Conservation (phyloP, 2,797 vertebrate species). For the Moxostoma hubbsi region DNA sequence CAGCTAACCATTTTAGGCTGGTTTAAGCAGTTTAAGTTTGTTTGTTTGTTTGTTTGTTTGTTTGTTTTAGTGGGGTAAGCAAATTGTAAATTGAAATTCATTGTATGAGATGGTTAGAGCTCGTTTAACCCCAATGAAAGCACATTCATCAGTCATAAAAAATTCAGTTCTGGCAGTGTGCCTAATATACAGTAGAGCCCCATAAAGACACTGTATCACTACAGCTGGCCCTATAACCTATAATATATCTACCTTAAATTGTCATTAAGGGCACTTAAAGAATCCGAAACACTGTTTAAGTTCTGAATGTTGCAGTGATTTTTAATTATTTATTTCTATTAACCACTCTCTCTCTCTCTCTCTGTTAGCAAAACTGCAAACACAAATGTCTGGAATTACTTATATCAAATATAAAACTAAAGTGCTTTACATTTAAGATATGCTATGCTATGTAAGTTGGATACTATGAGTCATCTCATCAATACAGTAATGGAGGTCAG, state of each 20-base stretch:
- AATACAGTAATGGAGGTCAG: constrained; percentile 16
- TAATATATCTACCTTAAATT: constrained; percentile 21
- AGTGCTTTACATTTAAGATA: constrained; percentile 32
- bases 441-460: not conserved
- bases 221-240: constrained; percentile 4
- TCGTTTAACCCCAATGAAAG: not conserved
- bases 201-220: constrained; percentile 12
- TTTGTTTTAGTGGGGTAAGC: too few species aligned
- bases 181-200: not conserved
- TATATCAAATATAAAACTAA: constrained; percentile 13
- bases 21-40: too few species aligned
- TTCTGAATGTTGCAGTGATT: not conserved
- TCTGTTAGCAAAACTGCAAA: constrained; percentile 8
- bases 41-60: too few species aligned
- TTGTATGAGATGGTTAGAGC: too few species aligned
- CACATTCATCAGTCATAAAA: constrained; percentile 4
- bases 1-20: too few species aligned
- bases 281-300: not conserved
- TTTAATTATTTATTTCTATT: constrained; percentile 41
- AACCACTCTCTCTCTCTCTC: constrained; percentile 17
- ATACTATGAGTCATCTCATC: constrained; percentile 8
- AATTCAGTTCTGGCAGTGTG: not conserved
- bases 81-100: too few species aligned
- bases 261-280: not conserved
- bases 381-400: constrained; percentile 16